Conservation (phyloP, 2,888 invertebrate genomes). For the Allygus modestus region DNA sequence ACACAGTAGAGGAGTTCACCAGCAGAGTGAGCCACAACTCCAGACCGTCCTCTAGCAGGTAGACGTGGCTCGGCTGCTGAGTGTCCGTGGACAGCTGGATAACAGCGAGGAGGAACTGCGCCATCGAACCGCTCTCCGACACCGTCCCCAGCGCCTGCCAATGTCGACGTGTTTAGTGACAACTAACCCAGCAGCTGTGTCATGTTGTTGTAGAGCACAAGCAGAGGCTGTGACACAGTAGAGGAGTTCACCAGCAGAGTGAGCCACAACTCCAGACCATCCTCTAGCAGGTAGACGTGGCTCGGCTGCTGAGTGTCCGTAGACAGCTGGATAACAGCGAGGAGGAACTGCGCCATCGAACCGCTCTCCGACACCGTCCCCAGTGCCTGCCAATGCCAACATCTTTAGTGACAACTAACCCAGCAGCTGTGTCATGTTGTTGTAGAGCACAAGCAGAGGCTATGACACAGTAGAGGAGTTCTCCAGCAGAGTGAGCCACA, state of each 20-base stretch:
- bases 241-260: slow-evolving; percentile 89
- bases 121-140: slow-evolving; percentile 75
- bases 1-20: slow-evolving; percentile 84
- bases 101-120: slow-evolving; percentile 79
- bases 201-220: slow-evolving; percentile 86
- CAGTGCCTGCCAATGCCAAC: slow-evolving; percentile 74
- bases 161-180: neutral
- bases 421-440: slow-evolving; percentile 85
- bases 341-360: slow-evolving; percentile 76
- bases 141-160: slow-evolving; percentile 75
- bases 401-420: too few species aligned
- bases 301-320: slow-evolving; percentile 88
- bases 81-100: slow-evolving; percentile 88
- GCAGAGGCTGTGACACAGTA: slow-evolving; percentile 78
- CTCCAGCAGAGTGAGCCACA: slow-evolving; percentile 92
- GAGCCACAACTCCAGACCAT: slow-evolving; percentile 94
- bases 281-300: slow-evolving; percentile 94
- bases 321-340: slow-evolving; percentile 83
- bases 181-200: slow-evolving; percentile 84
- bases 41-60: slow-evolving; percentile 94
- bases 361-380: slow-evolving; percentile 75
- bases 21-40: slow-evolving; percentile 93
- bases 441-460: slow-evolving; percentile 82
- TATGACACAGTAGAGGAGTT: slow-evolving; percentile 82
- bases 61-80: slow-evolving; percentile 88